Evolutionary conservation across 2,888 invertebrate genomes (phyloP), one percentile per base, ranked within the genome.

Genomic region (Chorisops tibialis): DNA sequence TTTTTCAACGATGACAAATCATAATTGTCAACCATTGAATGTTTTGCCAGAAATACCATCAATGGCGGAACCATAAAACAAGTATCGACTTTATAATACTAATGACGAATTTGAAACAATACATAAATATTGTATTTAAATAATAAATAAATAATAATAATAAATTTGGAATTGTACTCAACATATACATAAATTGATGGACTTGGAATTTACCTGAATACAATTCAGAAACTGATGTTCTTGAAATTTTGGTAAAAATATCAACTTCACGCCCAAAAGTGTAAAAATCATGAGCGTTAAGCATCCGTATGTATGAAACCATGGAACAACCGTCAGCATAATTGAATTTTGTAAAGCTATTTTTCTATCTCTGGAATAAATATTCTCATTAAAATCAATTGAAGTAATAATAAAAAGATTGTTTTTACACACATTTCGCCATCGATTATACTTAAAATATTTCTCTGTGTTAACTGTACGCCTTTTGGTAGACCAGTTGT

Each of bases 401-500:
- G n/a, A n/a, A n/a, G n/a, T n/a, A n/a, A n/a, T n/a, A 48, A 48
- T 22, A 4, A 22, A 6, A 22, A 48, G n/a, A n/a, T 19, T 41
- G 5, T 9, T 41, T 43, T 49, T 30, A 68, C 70, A 68, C 69
- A 77, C 75, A 73, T 59, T 56, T 73, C 71, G 0, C 70, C 67
- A 63, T 75, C 75, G 19, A 76, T 51, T 19, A 75, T 72, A 30
- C 72, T 67, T 69, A 83, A 74, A 22, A 87, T 78, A 76, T 89
- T 90, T 30, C 79, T 79, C 73, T 89, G 87, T 1, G 87, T 85
- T 3, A 89, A 77, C 81, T 86, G 83, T 0, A 91, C 91, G 22
- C 89, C 89, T 74, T 91, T 91, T 0, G 91, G 88, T 60, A 89
- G 71, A 0, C 91, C 91, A 0, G 87, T 87, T 0, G 91, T 91